These are phyloP conservation scores for Aphidius gifuensis DNA, from an alignment of 1,140 invertebrate species.

Conservation along the genomic window DNA sequence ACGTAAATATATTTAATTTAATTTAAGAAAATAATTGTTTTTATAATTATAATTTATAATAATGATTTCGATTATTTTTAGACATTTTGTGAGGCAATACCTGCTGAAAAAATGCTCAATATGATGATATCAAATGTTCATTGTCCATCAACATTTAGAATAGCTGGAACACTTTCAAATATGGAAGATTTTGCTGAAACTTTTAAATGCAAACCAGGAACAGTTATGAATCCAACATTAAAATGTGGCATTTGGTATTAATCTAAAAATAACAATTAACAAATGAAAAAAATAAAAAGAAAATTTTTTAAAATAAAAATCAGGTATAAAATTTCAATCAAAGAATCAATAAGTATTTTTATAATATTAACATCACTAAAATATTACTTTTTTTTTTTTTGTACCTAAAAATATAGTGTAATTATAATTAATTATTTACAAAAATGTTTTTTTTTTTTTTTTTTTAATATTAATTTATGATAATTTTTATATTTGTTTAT, in stretches of 20 bases:
- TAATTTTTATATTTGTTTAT: too few relatives aligned
- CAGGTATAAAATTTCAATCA: background rate
- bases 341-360: too few relatives aligned
- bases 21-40: background rate
- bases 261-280: background rate
- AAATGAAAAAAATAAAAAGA: background rate
- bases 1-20: background rate
- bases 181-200: slow-evolving; percentile 7
- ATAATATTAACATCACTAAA: too few relatives aligned
- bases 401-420: too few relatives aligned
- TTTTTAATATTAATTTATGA: too few relatives aligned
- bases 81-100: background rate
- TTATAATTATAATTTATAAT: background rate
- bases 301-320: background rate
- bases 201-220: slow-evolving; percentile 5
- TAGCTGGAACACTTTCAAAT: slow-evolving; percentile 13
- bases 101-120: background rate
- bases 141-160: slow-evolving; percentile 7
- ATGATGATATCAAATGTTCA: background rate
- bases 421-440: too few relatives aligned
- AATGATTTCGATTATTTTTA: background rate
- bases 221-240: slow-evolving; percentile 11
- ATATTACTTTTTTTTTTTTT: too few relatives aligned
- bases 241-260: slow-evolving; percentile 16
- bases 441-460: too few relatives aligned